Base-by-base conservation (phyloP, 2,113 vertebrate genomes). In the Engraulis encrasicolus region DNA sequence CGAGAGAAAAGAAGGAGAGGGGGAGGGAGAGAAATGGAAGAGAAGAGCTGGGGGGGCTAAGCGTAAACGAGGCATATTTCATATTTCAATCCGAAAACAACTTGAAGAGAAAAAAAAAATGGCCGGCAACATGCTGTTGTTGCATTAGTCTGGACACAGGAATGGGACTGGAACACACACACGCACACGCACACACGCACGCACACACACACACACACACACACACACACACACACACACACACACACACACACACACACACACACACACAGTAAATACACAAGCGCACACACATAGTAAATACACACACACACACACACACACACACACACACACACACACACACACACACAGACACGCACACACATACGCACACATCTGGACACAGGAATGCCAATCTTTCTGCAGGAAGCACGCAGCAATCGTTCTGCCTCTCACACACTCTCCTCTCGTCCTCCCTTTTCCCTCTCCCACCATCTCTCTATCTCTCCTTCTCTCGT, bases 341-440 rank as follows among this genome's bases (percentile, higher is more conserved):
- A 45, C 40, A 45, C 40, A 45, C 40, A 45, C 40, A 45, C 40
- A 45, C 40, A 45, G 4, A 45, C 40, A 45, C 40, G 3, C 40
- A 45, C 40, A 45, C 40, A 45, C 40, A 45, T 9, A 45, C 40
- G 9, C 40, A 45, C 40, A 5, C 3, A 45, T 94, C 89, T 89
- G 90, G 88, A 91, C 93, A 92, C 88, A 94, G 92, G 91, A 94
- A 93, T 93, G 91, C 89, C 89, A 94, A 91, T 93, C 92, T 94
- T 91, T 89, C 87, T 92, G 87, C 89, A 93, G 90, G 92, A 89
- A 85, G 90, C 93, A 45, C 3, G 40, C 40, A 91, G 91, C 92
- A 94, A 90, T 89, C 90, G 93, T 93, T 92, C 91, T 91, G 6
- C 20, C 20, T 7, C 19, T n/a, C 19, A 58, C 54, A 58, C 20